Conservation (phyloP, 1,140 invertebrate species). For the Nasonia vitripennis region DNA sequence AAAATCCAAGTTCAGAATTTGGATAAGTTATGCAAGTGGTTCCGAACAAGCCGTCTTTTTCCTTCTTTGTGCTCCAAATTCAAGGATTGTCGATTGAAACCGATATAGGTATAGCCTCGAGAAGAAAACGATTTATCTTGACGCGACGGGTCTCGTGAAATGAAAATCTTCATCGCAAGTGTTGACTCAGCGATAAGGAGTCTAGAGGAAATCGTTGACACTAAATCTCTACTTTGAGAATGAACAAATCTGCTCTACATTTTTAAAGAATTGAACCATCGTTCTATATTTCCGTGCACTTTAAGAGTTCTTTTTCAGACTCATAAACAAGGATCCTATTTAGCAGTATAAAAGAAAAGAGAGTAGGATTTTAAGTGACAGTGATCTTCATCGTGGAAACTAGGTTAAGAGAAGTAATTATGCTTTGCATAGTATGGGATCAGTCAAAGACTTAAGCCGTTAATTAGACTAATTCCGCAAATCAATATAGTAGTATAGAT, state of each 20-base stretch:
- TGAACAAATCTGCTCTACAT: not conserved
- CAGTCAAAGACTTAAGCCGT: no score
- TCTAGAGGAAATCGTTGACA: not conserved
- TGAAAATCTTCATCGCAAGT: conserved; percentile 21
- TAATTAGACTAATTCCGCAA: no score
- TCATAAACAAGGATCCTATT: not conserved
- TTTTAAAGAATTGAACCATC: not conserved
- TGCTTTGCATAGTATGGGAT: no score
- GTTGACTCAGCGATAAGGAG: conserved; percentile 27
- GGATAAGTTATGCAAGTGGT: no score
- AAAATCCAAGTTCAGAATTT: no score
- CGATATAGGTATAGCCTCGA: not conserved
- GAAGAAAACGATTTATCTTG: conserved; percentile 27
- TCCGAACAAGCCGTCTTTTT: no score
- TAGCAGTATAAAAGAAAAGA: not conserved
- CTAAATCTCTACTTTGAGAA: not conserved
- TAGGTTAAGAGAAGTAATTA: no score
- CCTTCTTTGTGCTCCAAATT: no score
- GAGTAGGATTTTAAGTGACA: no score
- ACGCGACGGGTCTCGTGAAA: not conserved
- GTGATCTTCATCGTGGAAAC: no score
- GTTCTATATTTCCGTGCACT: not conserved
- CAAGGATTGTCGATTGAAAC: no score
- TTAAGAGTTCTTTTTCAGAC: not conserved
- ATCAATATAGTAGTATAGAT: no score